These are phyloP conservation scores for Thecocarcelia acutangulata DNA, from an alignment of 2,888 invertebrate genomes.

Conservation along the genomic window DNA sequence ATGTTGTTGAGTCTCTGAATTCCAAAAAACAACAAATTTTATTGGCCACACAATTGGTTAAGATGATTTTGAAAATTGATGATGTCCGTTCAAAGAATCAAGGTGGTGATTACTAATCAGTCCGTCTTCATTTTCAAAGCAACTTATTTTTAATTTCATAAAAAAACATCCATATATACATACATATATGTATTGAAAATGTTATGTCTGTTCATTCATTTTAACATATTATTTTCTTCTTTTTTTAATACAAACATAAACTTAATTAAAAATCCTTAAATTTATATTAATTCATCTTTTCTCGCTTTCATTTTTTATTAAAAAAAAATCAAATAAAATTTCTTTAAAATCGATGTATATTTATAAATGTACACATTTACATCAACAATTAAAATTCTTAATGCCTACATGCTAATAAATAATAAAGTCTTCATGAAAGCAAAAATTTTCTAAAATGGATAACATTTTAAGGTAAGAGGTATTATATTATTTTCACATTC, in stretches of 20 bases:
- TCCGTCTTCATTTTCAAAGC: slow-evolving; percentile 5
- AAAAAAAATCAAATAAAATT: slow-evolving; percentile 57
- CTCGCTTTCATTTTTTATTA: slow-evolving; percentile 27
- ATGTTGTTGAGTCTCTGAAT: slow-evolving; percentile 97
- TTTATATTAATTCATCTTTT: slow-evolving; percentile 37
- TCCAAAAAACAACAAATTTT: slow-evolving; percentile 98
- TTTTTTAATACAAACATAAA: slow-evolving; percentile 21
- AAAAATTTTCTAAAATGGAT: background rate
- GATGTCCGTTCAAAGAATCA: slow-evolving; percentile 90
- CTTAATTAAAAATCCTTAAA: slow-evolving; percentile 9
- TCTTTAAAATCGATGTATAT: slow-evolving; percentile 59
- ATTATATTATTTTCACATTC: too few species aligned
- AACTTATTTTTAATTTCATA: slow-evolving; percentile 29
- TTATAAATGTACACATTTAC: slow-evolving; percentile 31
- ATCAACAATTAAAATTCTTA: slow-evolving; percentile 52
- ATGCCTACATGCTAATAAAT: slow-evolving; percentile 45
- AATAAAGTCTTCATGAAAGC: slow-evolving; percentile 28
- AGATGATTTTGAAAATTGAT: slow-evolving; percentile 99
- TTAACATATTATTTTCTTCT: background rate
- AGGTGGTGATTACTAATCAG: slow-evolving; percentile 65
- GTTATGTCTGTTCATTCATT: slow-evolving; percentile 39
- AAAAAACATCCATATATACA: slow-evolving; percentile 19
- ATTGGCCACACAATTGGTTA: slow-evolving; percentile 97
- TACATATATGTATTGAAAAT: slow-evolving; percentile 25
- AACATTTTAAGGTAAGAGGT: too few species aligned